Evolutionary conservation across 2,797 vertebrate species (phyloP).

Genomic region (Ibycter americanus): DNA sequence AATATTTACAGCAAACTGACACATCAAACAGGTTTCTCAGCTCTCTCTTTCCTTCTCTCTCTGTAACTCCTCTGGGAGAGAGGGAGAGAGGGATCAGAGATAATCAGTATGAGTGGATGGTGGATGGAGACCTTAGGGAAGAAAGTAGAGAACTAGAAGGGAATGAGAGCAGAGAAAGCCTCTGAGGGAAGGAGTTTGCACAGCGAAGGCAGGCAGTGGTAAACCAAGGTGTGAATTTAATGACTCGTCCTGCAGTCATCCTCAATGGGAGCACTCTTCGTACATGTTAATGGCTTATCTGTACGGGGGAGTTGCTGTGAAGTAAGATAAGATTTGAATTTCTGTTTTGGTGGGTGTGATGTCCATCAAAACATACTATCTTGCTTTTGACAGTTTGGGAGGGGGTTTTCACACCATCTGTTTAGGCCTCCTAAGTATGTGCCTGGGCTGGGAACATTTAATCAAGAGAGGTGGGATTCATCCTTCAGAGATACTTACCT

Average conservation of each 20-base stretch:
- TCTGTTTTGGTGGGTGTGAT: not conserved
- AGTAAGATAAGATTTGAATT: conserved; percentile 15
- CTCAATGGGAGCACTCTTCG: not conserved
- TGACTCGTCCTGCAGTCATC: not conserved
- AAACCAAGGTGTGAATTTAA: not conserved
- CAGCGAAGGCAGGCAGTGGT: not conserved
- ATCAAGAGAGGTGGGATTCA: not conserved
- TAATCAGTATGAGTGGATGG: not conserved
- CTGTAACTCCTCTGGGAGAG: not conserved
- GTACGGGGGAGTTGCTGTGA: not conserved
- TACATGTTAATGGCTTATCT: not conserved
- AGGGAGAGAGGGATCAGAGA: not conserved
- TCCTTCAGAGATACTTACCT: not conserved
- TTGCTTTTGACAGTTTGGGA: conserved; percentile 21
- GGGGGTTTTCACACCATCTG: conserved; percentile 37
- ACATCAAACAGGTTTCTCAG: not conserved
- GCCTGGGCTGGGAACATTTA: not conserved
- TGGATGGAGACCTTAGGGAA: not conserved
- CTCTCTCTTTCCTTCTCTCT: not conserved
- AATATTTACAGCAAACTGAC: conserved; percentile 45
- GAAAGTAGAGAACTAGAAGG: not conserved
- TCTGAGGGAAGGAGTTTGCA: not conserved
- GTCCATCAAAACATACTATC: conserved; percentile 30
- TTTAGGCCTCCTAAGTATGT: not conserved
- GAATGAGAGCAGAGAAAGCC: not conserved